phyloP scores from a whole-genome alignment of 2,113 vertebrate species.

The Megaceryle maxima region DNA sequence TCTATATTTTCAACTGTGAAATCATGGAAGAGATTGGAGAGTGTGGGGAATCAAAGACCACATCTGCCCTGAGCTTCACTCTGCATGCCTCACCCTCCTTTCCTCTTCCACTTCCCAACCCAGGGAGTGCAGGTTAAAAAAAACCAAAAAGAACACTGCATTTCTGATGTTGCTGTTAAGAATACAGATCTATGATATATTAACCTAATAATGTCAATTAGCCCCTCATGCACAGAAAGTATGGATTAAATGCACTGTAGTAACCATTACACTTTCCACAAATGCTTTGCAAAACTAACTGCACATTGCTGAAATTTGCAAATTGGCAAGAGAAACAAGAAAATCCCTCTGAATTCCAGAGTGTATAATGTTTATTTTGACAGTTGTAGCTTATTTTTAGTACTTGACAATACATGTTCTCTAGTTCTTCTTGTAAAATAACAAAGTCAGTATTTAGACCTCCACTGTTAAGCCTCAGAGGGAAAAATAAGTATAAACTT shows the following conservation, averaged over 20 bases:
- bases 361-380: slow-evolving; percentile 11
- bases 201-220: not conserved
- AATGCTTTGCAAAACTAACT: not conserved
- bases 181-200: not conserved
- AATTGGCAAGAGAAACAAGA: slow-evolving; percentile 8
- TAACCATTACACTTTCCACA: not conserved
- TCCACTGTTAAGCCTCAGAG: slow-evolving; percentile 16
- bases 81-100: not conserved
- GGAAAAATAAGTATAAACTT: slow-evolving; percentile 19
- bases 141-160: not conserved
- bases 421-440: not conserved
- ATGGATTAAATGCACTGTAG: not conserved
- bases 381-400: slow-evolving; percentile 42
- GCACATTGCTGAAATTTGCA: not conserved
- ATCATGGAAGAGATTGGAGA: not conserved
- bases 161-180: not conserved
- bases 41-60: not conserved
- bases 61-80: not conserved
- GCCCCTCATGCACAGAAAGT: not conserved
- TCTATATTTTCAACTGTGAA: not conserved
- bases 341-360: not conserved
- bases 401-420: slow-evolving; percentile 31
- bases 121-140: not conserved
- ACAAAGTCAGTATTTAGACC: not conserved
- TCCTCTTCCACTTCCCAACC: not conserved